Conservation (phyloP, 2,797 vertebrate genomes). For the Macrochelys suwanniensis region DNA sequence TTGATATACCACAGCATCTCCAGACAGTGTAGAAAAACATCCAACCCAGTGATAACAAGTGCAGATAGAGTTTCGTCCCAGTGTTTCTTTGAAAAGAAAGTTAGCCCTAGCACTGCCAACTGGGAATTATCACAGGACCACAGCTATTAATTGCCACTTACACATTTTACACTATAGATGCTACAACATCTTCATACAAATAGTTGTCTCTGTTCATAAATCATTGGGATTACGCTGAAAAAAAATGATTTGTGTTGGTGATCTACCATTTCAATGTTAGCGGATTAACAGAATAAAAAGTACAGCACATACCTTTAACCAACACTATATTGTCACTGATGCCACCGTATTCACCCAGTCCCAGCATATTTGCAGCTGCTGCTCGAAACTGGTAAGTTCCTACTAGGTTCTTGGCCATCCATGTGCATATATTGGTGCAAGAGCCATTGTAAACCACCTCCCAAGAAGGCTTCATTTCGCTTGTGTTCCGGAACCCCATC, state of each 20-base stretch:
- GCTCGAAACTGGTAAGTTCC: conserved; percentile 82
- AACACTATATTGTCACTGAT: conserved; percentile 70
- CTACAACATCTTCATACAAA: neutral
- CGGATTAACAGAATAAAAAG: neutral
- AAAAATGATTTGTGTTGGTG: neutral
- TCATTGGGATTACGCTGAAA: neutral
- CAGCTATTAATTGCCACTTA: neutral
- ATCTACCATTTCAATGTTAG: neutral
- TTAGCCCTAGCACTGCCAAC: neutral
- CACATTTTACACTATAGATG: neutral
- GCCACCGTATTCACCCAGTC: conserved; percentile 80
- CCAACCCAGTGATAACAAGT: neutral
- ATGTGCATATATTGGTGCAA: conserved; percentile 78
- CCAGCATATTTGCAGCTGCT: conserved; percentile 79
- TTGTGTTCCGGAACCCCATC: conserved; percentile 55
- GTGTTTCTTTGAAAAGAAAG: neutral
- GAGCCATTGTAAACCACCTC: conserved; percentile 79
- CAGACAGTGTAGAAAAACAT: neutral
- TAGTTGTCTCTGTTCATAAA: neutral
- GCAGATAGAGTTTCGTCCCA: neutral
- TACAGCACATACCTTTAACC: conserved; percentile 65
- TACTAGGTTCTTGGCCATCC: conserved; percentile 75
- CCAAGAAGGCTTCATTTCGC: conserved; percentile 57
- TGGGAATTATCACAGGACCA: neutral
- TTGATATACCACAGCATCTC: neutral